These are phyloP conservation scores for Brotula barbata DNA, from an alignment of 2,797 vertebrate genomes.

Conservation along the genomic window DNA sequence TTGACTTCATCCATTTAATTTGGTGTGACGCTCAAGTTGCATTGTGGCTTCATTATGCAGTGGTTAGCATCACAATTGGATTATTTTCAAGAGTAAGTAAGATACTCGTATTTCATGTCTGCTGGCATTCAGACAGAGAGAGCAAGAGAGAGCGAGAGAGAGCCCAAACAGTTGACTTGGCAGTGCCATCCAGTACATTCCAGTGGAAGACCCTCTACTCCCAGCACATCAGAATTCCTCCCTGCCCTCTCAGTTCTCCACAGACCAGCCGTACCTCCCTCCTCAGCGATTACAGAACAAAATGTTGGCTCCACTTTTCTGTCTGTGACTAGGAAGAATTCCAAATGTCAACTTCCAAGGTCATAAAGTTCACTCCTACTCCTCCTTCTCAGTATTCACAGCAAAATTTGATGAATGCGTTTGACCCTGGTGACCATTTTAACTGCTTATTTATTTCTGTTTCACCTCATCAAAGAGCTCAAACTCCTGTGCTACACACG, in stretches of 20 bases:
- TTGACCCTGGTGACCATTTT: conserved; percentile 26
- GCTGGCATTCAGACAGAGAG: conserved; percentile 1
- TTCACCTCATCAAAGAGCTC: conserved; percentile 18
- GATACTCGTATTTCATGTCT: neutral
- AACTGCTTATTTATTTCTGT: conserved; percentile 26
- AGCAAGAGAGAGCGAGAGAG: neutral
- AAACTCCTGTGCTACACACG: conserved; percentile 6
- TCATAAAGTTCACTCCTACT: conserved; percentile 43
- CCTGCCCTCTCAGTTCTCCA: conserved; percentile 43
- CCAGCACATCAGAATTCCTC: conserved; percentile 62
- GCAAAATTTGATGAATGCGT: conserved; percentile 40
- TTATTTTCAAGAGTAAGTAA: neutral
- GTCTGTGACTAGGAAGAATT: conserved; percentile 46
- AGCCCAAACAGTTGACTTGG: conserved; percentile 9
- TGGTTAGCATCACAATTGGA: no score
- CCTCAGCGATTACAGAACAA: conserved; percentile 26
- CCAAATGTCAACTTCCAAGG: conserved; percentile 64
- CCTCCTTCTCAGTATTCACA: conserved; percentile 35
- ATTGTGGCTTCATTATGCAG: no score
- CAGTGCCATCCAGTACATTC: conserved; percentile 44
- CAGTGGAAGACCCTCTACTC: conserved; percentile 44
- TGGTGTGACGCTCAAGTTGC: no score
- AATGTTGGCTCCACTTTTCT: conserved; percentile 51
- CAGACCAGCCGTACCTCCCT: conserved; percentile 18
- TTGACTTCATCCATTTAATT: no score